phyloP scores from a whole-genome alignment of 2,113 vertebrate genomes.

The Paradoxurus hermaphroditus region DNA sequence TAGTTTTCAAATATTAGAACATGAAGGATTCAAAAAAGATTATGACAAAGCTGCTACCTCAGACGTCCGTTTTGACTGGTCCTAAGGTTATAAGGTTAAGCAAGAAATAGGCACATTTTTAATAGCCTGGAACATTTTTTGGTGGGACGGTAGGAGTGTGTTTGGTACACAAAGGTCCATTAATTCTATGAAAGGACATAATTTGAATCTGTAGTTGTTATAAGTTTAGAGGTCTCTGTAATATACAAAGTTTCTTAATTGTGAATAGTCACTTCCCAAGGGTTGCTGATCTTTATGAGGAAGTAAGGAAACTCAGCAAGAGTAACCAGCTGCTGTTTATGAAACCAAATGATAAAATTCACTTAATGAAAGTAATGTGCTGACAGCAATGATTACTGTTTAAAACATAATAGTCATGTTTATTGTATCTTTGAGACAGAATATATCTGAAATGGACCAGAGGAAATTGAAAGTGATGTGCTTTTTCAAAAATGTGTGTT shows the following conservation, averaged over 20 bases:
- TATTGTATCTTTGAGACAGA: slow-evolving; percentile 53
- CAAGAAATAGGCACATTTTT: neutral
- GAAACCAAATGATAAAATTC: slow-evolving; percentile 56
- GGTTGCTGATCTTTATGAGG: neutral
- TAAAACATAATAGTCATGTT: slow-evolving; percentile 61
- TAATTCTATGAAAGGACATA: neutral
- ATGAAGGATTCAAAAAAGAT: neutral
- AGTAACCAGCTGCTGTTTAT: slow-evolving; percentile 64
- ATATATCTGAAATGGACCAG: slow-evolving; percentile 17
- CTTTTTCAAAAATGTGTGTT: neutral
- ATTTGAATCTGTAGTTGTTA: slow-evolving; percentile 36
- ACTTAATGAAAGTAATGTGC: slow-evolving; percentile 63
- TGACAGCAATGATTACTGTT: slow-evolving; percentile 41
- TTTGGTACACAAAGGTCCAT: neutral
- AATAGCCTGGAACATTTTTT: neutral
- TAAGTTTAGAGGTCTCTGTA: neutral
- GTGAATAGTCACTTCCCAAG: slow-evolving; percentile 1
- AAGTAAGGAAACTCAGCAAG: slow-evolving; percentile 59
- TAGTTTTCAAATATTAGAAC: slow-evolving; percentile 16
- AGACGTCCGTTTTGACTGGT: neutral
- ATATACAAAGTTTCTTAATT: slow-evolving; percentile 18
- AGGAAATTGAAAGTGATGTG: neutral
- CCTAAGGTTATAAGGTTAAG: neutral
- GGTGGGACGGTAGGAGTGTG: neutral
- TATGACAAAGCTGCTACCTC: neutral